These are phyloP conservation scores for Euphonia xanthogaster DNA, from an alignment of 2,797 vertebrate genomes.

Conservation along the genomic window DNA sequence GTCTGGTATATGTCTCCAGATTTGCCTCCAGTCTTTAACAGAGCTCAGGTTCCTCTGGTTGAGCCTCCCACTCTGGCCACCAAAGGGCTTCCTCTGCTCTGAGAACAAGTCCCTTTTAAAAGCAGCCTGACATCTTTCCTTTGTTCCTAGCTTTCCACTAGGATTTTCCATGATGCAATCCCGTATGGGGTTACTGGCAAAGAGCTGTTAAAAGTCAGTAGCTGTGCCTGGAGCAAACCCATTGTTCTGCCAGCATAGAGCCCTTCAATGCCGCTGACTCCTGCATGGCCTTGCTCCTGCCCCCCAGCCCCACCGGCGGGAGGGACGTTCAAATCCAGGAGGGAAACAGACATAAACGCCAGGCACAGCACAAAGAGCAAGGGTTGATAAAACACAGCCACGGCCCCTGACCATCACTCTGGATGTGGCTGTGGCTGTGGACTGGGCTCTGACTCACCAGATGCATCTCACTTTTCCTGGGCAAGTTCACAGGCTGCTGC, in stretches of 20 bases:
- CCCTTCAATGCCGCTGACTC: conserved; percentile 49
- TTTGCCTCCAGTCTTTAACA: not conserved
- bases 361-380: not conserved
- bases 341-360: not conserved
- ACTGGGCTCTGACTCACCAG: not conserved
- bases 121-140: conserved; percentile 59
- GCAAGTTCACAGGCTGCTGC: conserved; percentile 22
- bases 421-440: not conserved
- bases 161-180: conserved; percentile 71
- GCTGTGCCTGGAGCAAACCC: conserved; percentile 65
- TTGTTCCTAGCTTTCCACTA: conserved; percentile 66
- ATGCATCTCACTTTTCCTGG: conserved; percentile 19
- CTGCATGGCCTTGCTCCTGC: conserved; percentile 14
- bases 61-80: conserved; percentile 18
- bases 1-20: conserved; percentile 9
- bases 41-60: conserved; percentile 35
- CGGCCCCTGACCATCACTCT: not conserved
- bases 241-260: conserved; percentile 59
- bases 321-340: not conserved
- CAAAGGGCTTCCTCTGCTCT: conserved; percentile 22
- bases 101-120: conserved; percentile 34
- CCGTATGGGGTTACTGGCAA: conserved; percentile 55
- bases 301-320: not conserved
- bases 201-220: conserved; percentile 66
- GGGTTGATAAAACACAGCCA: not conserved